Base-by-base conservation (phyloP, 1,140 invertebrate species). In the Euglossa dilemma region DNA sequence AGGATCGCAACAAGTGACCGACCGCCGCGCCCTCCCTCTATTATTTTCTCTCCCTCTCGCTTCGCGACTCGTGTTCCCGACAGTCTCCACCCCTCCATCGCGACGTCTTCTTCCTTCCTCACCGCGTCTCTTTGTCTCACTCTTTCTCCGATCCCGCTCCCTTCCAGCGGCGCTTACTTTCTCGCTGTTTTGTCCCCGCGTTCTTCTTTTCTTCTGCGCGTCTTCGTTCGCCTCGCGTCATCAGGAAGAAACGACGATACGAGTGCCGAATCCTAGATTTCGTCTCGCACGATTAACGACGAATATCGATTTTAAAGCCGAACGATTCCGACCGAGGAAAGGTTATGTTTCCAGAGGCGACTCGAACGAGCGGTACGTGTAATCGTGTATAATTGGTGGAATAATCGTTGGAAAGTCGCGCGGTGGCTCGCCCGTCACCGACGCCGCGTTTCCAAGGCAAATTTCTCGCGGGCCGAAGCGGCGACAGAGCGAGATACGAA, bases 1-100 rank as follows among this genome's bases (percentile, higher is more conserved):
- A 92, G 91, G 90, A 92, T 91, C 90, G 91, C 91, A 92, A 92
- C 91, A 92, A 92, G 91, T 92, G 90, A 91, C 88, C 89, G 86
- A 87, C 83, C 87, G 85, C 89, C 89, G 89, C 89, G 90, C 90
- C 89, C 90, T 90, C 85, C 89, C 87, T 87, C 85, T 86, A 89
- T 91, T 90, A 87, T 89, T 86, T 85, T 66, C 80, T 88, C 70
- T 67, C 86, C 77, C 75, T 76, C 87, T 70, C 69, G 71, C 79
- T 54, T 52, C 70, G 25, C 78, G 50, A 52, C 70, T 83, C 45
- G 56, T 69, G 54, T 73, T 50, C 54, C 79, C 83, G 78, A 84
- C 82, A 83, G 74, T 70, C 84, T 76, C 61, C 80, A 71, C 71
- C 77, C 47, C 59, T 74, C 47, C 36, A 36, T 52, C 36, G 64